Evolutionary conservation across 2,888 invertebrate species (phyloP).

Genomic region (Dromius quadrimaculatus): DNA sequence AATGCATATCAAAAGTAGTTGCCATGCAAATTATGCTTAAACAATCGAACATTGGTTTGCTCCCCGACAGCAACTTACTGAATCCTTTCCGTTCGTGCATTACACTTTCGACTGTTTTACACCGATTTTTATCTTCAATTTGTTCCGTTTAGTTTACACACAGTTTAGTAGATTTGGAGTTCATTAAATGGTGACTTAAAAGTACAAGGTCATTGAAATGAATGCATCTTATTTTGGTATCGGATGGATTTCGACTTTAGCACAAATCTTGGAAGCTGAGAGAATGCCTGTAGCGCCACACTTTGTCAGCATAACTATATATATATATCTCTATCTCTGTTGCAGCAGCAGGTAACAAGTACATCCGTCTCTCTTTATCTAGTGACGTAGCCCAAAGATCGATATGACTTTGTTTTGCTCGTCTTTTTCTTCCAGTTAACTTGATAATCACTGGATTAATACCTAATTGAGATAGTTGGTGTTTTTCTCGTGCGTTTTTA

Average conservation of each 20-base stretch:
- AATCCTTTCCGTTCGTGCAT: slow-evolving; percentile 17
- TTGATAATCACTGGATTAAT: slow-evolving; percentile 46
- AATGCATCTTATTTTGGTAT: no score
- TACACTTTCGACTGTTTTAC: slow-evolving; percentile 26
- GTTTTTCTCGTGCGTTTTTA: slow-evolving; percentile 31
- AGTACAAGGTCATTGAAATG: no score
- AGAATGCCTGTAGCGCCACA: slow-evolving; percentile 12
- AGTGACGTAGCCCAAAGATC: slow-evolving; percentile 22
- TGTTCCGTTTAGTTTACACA: slow-evolving; percentile 29
- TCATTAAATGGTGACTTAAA: no score
- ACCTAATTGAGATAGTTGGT: slow-evolving; percentile 45
- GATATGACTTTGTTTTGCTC: slow-evolving; percentile 41
- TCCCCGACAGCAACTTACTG: not conserved
- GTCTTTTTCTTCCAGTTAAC: slow-evolving; percentile 16
- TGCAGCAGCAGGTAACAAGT: not conserved
- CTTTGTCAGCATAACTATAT: not conserved
- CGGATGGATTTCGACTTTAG: no score
- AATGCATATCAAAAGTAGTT: no score
- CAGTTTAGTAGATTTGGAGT: slow-evolving; percentile 18
- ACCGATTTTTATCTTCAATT: slow-evolving; percentile 27
- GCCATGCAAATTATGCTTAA: no score
- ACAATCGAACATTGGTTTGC: no score
- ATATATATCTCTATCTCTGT: slow-evolving; percentile 8
- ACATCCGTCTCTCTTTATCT: slow-evolving; percentile 2
- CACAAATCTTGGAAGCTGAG: no score